A percentile compares a stretch with the other conserved stretches of the same genome.
phyloP scores from a whole-genome alignment of 2,797 vertebrate genomes.

The Onychomys arenicola region DNA sequence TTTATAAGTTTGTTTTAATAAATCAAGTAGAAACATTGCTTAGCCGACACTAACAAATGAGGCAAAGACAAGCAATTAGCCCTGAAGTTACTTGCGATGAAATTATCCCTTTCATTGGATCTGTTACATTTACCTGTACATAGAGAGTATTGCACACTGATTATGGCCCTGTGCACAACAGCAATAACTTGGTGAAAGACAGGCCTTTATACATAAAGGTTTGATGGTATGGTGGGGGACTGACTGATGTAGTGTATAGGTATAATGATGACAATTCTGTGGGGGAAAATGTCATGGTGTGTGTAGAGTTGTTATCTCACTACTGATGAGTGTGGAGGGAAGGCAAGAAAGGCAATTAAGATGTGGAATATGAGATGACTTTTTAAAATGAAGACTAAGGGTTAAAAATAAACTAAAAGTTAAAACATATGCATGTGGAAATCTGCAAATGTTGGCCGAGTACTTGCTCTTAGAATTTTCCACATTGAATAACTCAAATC shows the following conservation, averaged over 20 bases:
- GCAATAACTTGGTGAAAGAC: background rate
- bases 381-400: background rate
- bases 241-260: background rate
- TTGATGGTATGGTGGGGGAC: rapidly evolving
- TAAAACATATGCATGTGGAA: background rate
- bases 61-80: background rate
- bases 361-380: background rate
- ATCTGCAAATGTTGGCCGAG: background rate
- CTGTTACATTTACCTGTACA: background rate
- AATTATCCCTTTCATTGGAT: background rate
- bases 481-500: background rate
- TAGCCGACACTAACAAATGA: background rate
- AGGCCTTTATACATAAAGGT: background rate
- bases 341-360: background rate
- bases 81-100: background rate
- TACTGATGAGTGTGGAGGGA: background rate
- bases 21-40: conserved; percentile 13
- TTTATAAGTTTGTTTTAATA: conserved; percentile 23
- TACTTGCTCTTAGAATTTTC: background rate
- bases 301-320: background rate
- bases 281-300: background rate
- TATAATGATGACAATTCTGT: rapidly evolving
- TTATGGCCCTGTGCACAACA: background rate
- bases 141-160: background rate
- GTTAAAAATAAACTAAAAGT: background rate